Evolutionary conservation across 2,888 invertebrate genomes (phyloP), one percentile per base, ranked within the genome.

Genomic region (Monopis laevigella): DNA sequence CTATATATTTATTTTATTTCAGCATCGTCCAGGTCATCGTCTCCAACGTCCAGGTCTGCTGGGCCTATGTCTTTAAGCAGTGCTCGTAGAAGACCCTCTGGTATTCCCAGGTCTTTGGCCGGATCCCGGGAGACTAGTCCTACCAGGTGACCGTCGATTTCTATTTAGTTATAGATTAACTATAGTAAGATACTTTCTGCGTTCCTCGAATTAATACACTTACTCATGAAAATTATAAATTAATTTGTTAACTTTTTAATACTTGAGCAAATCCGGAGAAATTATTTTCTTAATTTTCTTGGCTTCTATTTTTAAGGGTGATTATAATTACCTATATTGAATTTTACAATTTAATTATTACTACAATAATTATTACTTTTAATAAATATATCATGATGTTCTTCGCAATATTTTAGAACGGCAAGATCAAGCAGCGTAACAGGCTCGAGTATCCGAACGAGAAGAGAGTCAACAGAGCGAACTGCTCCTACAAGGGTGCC

Each of bases 1-100:
- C 11, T 5, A 11, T 4, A 28, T n/a, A 4, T 28, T 4, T 28
- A 11, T 32, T 13, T 45, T 43, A 45, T 59, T 66, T 18, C 75
- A 95, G 95, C 98, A 5, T 92, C 93, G 36, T 96, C 96, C 52
- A 84, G 98, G 28, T 96, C 96, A 3, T 97, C 97, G 1, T 97
- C 98, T 0, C 93, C 95, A 43, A 93, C 96, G 1, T 87, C 94
- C 46, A 92, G 92, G 58, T 82, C 87, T 43, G 82, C 84, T 41
- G 84, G 71, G 0, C 69, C 78, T 1, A 57, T 59, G 65, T 83
- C 58, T 3, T 48, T 82, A 59, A 80, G 82, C 1, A 74, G 71
- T 46, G 70, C 84, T 40, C 72, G 90, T 48, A 83, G 89, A 2
- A 77, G 88, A 40, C 84, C 88, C 16, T 89, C 90, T 0, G 89